Evolutionary conservation across 1,140 invertebrate species (phyloP).

Genomic region (Anastrepha ludens): DNA sequence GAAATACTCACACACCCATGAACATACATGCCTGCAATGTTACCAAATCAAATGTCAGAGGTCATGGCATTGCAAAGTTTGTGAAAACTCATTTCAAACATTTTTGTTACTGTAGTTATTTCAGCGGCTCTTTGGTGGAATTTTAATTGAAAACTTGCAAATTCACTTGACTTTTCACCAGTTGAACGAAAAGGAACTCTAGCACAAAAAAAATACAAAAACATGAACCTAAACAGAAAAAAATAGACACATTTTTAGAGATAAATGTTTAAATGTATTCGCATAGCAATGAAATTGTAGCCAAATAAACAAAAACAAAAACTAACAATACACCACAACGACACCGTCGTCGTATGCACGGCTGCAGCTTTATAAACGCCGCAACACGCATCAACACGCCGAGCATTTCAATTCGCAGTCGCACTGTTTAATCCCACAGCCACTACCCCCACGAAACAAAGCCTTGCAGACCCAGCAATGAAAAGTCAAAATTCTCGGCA

Average conservation of each 20-base stretch:
- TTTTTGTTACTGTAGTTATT: conserved; percentile 24
- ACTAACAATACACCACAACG: conserved; percentile 26
- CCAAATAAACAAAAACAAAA: conserved; percentile 1
- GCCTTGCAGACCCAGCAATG: not conserved
- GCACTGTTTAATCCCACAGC: not conserved
- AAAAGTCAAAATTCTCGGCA: no score
- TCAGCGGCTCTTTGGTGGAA: conserved; percentile 17
- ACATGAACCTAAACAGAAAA: not conserved
- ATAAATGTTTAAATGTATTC: conserved; percentile 41
- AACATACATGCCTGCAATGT: not conserved
- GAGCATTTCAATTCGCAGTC: conserved; percentile 34
- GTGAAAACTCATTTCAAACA: not conserved
- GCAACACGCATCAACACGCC: conserved; percentile 43
- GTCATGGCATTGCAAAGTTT: conserved; percentile 3
- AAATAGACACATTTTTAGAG: conserved; percentile 31
- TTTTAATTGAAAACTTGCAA: conserved; percentile 49
- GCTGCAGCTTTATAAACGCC: conserved; percentile 27
- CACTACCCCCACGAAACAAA: not conserved
- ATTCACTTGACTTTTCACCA: not conserved
- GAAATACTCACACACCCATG: not conserved
- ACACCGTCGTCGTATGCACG: not conserved
- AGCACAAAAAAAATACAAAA: not conserved
- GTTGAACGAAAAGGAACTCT: not conserved
- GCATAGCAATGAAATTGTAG: conserved; percentile 19
- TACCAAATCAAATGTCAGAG: conserved; percentile 29